Base-by-base conservation (phyloP, 1,140 invertebrate species). In the Aphelinus certus region DNA sequence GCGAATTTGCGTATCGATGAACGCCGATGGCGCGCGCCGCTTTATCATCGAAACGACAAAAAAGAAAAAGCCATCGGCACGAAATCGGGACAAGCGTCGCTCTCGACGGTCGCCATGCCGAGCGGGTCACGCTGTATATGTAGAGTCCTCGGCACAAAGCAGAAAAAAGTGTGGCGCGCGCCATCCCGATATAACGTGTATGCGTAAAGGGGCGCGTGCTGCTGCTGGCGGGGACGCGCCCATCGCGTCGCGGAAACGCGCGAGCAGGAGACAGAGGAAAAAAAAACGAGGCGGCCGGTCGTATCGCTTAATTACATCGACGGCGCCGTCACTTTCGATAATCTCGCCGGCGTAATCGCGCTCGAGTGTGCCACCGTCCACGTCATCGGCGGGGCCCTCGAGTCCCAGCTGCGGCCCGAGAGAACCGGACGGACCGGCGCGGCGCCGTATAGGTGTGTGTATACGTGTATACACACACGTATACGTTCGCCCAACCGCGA, bases 381-480 rank as follows among this genome's bases (percentile, higher is more conserved):
- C 51, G 51, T 53, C 51, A 53, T 53, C 51, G 9, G 42, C 7
- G 48, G 51, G 66, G 61, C 49, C 72, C 42, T 76, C n/a, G 65
- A n/a, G 26, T 63, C 51, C 62, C 75, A 53, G 64, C 66, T 66
- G 63, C 70, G 56, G 7, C 51, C 51, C 72, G 73, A 75, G 73
- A 76, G 73, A 71, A 76, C 51, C 51, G 51, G 51, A 53, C 51
- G 51, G 51, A 53, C 51, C 51, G 51, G 51, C 51, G 9, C 4
- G 51, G 4, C 9, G 76, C 77, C 75, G 76, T 73, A 66, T 72
- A 68, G 72, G 75, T 73, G 60, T 51, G 67, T 57, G 58, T 48
- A 55, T 63, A 56, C 71, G 68, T 76, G 71, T 73, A 71, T 70
- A 66, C 69, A 77, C 66, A 76, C 75, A 78, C 77, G 60, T 26